A percentile compares a stretch with the other conserved stretches of the same genome.
Evolutionary conservation across 2,797 vertebrate species (phyloP).

Genomic region (Fistularia tabacaria): DNA sequence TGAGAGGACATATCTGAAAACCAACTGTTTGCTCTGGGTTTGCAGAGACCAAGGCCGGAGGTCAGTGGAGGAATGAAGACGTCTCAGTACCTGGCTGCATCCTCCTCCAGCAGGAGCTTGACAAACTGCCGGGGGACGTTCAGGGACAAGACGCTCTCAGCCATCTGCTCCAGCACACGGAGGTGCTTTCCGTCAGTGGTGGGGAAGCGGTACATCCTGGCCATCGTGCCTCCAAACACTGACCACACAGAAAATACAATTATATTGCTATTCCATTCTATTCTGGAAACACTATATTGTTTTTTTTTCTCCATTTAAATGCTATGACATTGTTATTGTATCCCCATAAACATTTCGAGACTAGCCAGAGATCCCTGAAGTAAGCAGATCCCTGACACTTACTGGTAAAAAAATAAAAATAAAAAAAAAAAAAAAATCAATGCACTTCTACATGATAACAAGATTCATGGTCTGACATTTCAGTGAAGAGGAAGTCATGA

Average conservation of each 20-base stretch:
- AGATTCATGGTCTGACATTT: slow-evolving; percentile 7
- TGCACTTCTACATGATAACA: slow-evolving; percentile 14
- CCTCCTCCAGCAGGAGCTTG: slow-evolving; percentile 93
- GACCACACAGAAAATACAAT: slow-evolving; percentile 2
- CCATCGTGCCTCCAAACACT: slow-evolving; percentile 98
- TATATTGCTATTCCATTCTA: not conserved
- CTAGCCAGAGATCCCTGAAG: slow-evolving; percentile 7
- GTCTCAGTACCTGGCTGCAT: slow-evolving; percentile 81
- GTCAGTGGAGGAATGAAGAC: too few relatives aligned
- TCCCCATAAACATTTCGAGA: not conserved
- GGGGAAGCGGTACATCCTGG: slow-evolving; percentile 95
- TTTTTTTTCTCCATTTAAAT: not conserved
- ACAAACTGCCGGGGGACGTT: slow-evolving; percentile 94
- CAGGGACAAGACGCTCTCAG: slow-evolving; percentile 88
- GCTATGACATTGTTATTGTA: not conserved
- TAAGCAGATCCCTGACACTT: slow-evolving; percentile 27
- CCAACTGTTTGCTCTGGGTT: too few relatives aligned
- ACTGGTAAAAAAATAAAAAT: too few relatives aligned
- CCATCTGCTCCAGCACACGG: slow-evolving; percentile 97
- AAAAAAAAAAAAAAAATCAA: slow-evolving; percentile 32
- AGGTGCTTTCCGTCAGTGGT: slow-evolving; percentile 92
- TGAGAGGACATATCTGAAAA: too few relatives aligned
- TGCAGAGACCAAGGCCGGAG: too few relatives aligned
- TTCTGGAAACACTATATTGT: not conserved
- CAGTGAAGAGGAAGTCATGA: slow-evolving; percentile 15